Evolutionary conservation across 2,113 vertebrate species (phyloP).

Genomic region (Varanus salvator): DNA sequence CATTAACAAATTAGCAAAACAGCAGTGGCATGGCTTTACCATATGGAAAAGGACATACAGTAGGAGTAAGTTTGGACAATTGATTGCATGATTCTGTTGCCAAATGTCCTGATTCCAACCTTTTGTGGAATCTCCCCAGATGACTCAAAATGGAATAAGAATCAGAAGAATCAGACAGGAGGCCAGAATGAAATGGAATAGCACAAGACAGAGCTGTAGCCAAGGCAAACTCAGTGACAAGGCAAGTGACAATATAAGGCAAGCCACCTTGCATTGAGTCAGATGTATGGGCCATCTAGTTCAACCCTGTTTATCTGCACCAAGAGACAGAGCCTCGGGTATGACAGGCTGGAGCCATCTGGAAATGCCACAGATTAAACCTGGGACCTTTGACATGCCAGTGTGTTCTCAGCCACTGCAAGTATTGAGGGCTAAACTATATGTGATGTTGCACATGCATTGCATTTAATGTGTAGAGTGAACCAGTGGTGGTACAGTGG

Average conservation of each 20-base stretch:
- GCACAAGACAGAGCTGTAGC: background rate
- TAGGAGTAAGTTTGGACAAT: background rate
- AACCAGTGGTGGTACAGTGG: too few relatives aligned
- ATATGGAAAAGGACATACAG: background rate
- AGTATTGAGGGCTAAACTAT: background rate
- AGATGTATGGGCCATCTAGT: background rate
- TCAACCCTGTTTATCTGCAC: background rate
- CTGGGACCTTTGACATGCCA: background rate
- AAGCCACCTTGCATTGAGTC: background rate
- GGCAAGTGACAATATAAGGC: too few relatives aligned
- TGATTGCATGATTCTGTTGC: background rate
- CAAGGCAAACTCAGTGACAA: background rate
- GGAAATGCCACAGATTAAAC: background rate
- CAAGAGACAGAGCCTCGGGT: background rate
- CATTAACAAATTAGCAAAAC: constrained; percentile 20
- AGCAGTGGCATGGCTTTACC: background rate
- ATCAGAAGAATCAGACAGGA: background rate
- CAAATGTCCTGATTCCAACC: background rate
- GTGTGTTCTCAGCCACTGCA: background rate
- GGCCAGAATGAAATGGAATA: background rate
- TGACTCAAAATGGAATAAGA: background rate
- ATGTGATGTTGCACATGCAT: background rate
- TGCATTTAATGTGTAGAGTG: background rate
- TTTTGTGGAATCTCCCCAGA: background rate
- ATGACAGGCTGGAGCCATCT: background rate